Evolutionary conservation across 2,113 vertebrate species (phyloP).

Genomic region (Scalopus aquaticus): DNA sequence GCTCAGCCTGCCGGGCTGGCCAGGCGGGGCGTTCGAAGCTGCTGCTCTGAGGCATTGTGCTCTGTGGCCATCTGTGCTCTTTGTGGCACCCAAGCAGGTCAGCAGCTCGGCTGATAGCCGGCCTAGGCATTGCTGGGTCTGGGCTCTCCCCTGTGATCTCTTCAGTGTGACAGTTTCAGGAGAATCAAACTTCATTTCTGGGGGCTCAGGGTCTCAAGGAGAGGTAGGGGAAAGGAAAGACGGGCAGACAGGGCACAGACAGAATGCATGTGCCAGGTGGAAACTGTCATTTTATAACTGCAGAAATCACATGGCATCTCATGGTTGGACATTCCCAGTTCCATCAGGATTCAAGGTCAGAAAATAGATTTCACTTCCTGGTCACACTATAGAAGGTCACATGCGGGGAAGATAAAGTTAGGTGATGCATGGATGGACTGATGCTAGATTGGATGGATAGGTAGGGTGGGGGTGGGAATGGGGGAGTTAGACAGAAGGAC

Average conservation of each 20-base stretch:
- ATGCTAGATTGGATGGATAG: not conserved
- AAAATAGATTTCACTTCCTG: not conserved
- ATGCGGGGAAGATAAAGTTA: not conserved
- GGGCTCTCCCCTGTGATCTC: fast-evolving
- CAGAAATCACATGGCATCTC: not conserved
- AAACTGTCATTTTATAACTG: not conserved
- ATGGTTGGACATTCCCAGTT: not conserved
- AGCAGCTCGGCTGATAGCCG: not conserved
- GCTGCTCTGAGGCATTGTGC: not conserved
- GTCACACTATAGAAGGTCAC: not conserved
- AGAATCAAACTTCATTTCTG: fast-evolving
- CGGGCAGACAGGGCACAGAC: no score
- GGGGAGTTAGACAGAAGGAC: not conserved
- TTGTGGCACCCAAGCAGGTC: not conserved
- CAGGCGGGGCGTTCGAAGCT: not conserved
- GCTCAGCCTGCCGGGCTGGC: not conserved
- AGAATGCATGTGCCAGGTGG: not conserved
- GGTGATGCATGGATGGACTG: not conserved
- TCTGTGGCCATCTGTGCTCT: not conserved
- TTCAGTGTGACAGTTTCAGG: not conserved
- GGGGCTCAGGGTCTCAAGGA: not conserved
- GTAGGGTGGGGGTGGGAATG: not conserved
- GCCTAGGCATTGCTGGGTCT: not conserved
- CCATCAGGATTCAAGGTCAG: not conserved
- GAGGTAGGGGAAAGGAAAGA: not conserved